Evolutionary conservation across 2,797 vertebrate species (phyloP), one percentile per base, ranked within the genome.

Genomic region (Anguilla obscura): DNA sequence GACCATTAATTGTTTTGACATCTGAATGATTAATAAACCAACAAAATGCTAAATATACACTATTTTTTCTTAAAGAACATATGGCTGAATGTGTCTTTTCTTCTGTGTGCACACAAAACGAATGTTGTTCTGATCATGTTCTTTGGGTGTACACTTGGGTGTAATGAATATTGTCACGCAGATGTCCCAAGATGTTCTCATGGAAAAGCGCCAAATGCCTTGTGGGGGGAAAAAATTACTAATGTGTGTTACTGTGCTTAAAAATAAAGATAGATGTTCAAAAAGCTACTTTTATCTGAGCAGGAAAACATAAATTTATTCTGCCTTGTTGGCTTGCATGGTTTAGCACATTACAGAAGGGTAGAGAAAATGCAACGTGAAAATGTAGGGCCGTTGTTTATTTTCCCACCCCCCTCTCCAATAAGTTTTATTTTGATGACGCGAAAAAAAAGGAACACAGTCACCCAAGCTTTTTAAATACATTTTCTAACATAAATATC

Each of bases 11-110:
- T 94, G 90, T 95, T 95, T 94, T 94, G 92, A 94, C 88, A 91
- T 92, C 85, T 92, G 90, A 94, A 94, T 94, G 89, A 91, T 91
- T 93, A 92, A 91, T 90, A 91, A 94, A 93, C 89, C 92, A 90
- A 91, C 84, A 71, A 40, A 90, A 89, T 90, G 92, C 91, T 93
- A 93, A 91, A 92, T 94, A 96, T 95, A 95, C 91, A 92, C 93
- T 96, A 96, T 97, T 96, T 97, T 87, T 96, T 96, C 92, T 94
- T 95, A 95, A 92, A 93, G 88, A 18, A 86, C 21, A 86, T 76
- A 21, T 56, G 85, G 89, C 89, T 88, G 16, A 24, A 86, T 90
- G 83, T 89, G 86, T 92, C 45, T 27, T 94, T 95, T 93, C 90
- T 94, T 95, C 74, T 86, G 85, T 89, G 84, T 88, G 85, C 88